Conservation (phyloP, 2,797 vertebrate genomes). For the Meriones psammophilus region DNA sequence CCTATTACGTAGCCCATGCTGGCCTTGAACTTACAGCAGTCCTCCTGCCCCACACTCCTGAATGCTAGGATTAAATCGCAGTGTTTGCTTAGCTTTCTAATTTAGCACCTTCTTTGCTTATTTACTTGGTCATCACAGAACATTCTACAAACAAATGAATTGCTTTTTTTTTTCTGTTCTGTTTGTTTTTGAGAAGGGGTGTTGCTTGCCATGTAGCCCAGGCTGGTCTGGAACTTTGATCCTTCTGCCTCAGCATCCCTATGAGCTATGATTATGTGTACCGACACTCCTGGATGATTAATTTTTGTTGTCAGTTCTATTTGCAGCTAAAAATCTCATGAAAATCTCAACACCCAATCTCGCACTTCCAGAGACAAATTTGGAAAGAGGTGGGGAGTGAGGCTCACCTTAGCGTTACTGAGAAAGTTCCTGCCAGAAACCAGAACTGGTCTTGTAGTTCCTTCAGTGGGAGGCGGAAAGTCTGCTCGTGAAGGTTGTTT, state of each 20-base stretch:
- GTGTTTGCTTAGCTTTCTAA: neutral
- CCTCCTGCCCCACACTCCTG: too few species aligned
- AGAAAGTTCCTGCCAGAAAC: conserved; percentile 9
- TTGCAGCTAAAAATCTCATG: neutral
- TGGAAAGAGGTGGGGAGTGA: neutral
- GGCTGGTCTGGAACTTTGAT: neutral
- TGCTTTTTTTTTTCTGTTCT: neutral
- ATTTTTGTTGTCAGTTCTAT: conserved; percentile 2
- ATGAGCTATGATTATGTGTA: neutral
- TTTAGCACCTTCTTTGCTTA: neutral
- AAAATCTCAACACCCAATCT: conserved; percentile 34
- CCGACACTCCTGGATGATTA: neutral
- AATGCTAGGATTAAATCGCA: neutral
- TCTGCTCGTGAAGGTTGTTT: neutral
- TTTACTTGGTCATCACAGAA: neutral
- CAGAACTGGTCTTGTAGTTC: neutral
- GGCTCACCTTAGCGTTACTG: neutral
- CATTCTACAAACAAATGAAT: neutral
- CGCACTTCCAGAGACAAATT: neutral
- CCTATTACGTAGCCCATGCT: neutral
- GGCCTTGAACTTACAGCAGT: neutral
- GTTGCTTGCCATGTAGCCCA: neutral
- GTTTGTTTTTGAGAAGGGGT: neutral
- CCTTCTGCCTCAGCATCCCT: neutral
- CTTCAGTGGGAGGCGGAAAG: neutral